Evolutionary conservation across 2,888 invertebrate genomes (phyloP), one percentile per base, ranked within the genome.

Genomic region (Brachyptera risi): DNA sequence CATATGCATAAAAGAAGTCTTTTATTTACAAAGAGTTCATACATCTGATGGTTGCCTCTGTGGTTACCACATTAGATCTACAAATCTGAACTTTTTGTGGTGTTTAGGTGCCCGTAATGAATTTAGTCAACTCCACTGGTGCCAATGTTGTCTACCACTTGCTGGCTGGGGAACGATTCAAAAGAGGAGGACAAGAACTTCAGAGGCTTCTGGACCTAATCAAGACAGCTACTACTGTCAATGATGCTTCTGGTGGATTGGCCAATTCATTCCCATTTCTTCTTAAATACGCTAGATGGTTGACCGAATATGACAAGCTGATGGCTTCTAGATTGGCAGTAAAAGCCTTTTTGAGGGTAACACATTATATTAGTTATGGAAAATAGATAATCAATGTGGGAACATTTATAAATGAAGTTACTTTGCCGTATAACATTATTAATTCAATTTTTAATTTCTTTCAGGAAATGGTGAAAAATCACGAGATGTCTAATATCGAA

Each of bases 131-230:
- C 38, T 50, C 61, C 9, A 50, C 58, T 2, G 61, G 61, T 3
- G 61, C 56, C 49, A 61, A 61, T 50, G 56, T 61, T 24, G 58
- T 61, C 57, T 47, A 37, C 35, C 61, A 61, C 38, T 27, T 61
- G 49, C 1, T 61, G 50, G 49, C 61, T 3, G 58, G 58, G 1
- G 17, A 50, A 3, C 57, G 61, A 3, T 61, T 61, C 40, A 24
- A 57, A 7, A 47, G 56, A 13, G 26, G 37, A 3, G 57, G 49
- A n/a, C 50, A 57, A 2, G n/a, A 47, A n/a, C 47, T 47, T 2
- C 21, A 47, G 47, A 11, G 54, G 1, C 54, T 54, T 4, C 35
- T 54, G 2, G 37, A 37, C 21, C 17, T 54, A 2, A n/a, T 54
- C 21, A 54, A 54, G 37, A 21, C 5, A n/a, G n/a, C 38, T 7